A percentile compares a stretch with the other conserved stretches of the same genome.
Evolutionary conservation across 2,797 vertebrate genomes (phyloP).

Genomic region (Phyllotis vaccarum): DNA sequence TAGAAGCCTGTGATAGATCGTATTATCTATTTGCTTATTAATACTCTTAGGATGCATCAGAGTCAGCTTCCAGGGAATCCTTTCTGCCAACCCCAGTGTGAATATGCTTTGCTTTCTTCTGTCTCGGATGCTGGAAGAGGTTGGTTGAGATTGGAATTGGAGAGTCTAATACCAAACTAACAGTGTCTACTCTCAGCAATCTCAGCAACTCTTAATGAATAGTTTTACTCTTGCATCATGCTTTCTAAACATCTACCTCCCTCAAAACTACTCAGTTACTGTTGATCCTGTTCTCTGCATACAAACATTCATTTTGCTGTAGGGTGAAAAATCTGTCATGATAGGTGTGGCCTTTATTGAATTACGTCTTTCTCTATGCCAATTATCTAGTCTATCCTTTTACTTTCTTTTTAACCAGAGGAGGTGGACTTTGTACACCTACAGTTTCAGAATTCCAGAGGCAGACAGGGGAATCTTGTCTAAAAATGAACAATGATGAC

Average conservation of each 20-base stretch:
- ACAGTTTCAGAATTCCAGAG: background rate
- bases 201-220: background rate
- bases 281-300: background rate
- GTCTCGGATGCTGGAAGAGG: background rate
- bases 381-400: background rate
- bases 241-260: slow-evolving; percentile 17
- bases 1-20: background rate
- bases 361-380: background rate
- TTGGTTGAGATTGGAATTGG: background rate
- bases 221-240: background rate
- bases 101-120: background rate
- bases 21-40: background rate
- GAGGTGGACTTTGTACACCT: background rate
- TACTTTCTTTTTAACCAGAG: background rate
- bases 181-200: background rate
- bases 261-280: background rate
- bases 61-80: background rate
- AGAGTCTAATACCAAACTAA: background rate
- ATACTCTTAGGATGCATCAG: background rate
- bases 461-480: background rate
- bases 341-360: background rate
- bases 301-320: background rate
- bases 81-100: background rate
- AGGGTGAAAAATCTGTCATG: background rate
- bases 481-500: background rate